phyloP scores from a whole-genome alignment of 2,888 invertebrate species.

The Timandra comae region DNA sequence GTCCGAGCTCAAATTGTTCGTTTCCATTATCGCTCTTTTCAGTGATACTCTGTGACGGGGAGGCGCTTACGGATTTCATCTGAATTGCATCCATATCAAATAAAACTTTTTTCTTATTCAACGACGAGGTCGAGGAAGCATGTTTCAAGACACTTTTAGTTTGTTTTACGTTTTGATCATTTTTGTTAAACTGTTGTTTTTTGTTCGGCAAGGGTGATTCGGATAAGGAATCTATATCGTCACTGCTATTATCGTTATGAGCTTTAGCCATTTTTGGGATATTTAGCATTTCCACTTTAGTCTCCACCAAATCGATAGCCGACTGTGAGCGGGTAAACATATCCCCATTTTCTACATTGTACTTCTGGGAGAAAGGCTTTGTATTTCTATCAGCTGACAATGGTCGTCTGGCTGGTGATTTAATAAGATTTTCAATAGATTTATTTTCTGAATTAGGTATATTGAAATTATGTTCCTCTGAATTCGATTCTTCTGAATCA shows the following conservation, averaged over 20 bases:
- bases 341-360: constrained; percentile 28
- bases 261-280: constrained; percentile 10
- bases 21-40: constrained; percentile 51
- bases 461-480: constrained; percentile 5
- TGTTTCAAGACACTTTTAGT: constrained; percentile 78
- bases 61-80: constrained; percentile 71
- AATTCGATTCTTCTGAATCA: constrained; percentile 9
- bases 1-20: constrained; percentile 54
- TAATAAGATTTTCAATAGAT: constrained; percentile 50
- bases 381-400: constrained; percentile 39
- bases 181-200: constrained; percentile 42
- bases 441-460: neutral
- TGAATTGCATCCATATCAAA: constrained; percentile 78
- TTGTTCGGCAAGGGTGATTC: constrained; percentile 33
- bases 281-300: constrained; percentile 13
- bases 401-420: constrained; percentile 56
- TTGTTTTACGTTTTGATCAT: constrained; percentile 38
- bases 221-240: constrained; percentile 39
- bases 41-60: constrained; percentile 68
- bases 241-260: constrained; percentile 34
- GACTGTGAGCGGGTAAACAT: constrained; percentile 40
- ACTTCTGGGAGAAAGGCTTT: constrained; percentile 30
- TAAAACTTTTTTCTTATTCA: constrained; percentile 79
- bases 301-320: constrained; percentile 31
- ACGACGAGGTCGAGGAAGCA: constrained; percentile 69